A percentile compares a stretch with the other conserved stretches of the same genome.
phyloP scores from a whole-genome alignment of 2,888 invertebrate genomes.

The Pasiphila rectangulata region DNA sequence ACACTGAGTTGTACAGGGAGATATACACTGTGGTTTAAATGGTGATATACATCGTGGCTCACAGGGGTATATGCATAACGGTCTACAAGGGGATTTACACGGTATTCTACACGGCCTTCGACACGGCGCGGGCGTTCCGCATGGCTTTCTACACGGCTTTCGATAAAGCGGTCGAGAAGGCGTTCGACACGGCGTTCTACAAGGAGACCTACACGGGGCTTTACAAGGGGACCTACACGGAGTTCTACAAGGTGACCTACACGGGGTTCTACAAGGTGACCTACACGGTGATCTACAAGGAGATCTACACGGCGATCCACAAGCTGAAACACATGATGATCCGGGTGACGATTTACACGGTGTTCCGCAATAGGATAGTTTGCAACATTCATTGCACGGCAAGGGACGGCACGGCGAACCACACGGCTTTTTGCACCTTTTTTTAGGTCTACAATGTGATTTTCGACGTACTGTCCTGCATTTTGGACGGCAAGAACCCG shows the following conservation, averaged over 20 bases:
- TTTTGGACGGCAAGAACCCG: conserved; percentile 46
- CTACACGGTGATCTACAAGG: conserved; percentile 17
- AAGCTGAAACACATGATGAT: too few relatives aligned
- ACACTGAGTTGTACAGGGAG: not conserved
- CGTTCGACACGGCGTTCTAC: not conserved
- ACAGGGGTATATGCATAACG: not conserved
- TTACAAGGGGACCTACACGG: not conserved
- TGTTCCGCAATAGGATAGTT: conserved; percentile 36
- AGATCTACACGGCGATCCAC: too few relatives aligned
- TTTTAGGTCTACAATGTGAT: conserved; percentile 45
- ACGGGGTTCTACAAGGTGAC: not conserved
- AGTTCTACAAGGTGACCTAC: not conserved
- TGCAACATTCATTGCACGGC: conserved; percentile 43
- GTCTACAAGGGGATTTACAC: not conserved
- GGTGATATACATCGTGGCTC: not conserved
- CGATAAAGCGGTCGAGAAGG: too few relatives aligned
- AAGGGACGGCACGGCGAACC: conserved; percentile 38
- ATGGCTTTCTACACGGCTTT: too few relatives aligned
- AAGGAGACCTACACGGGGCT: not conserved
- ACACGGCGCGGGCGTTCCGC: too few relatives aligned
- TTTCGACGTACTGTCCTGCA: conserved; percentile 55
- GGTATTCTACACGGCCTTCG: too few relatives aligned
- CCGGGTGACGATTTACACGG: too few relatives aligned
- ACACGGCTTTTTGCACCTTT: conserved; percentile 45
- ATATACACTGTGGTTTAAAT: not conserved